Conservation (phyloP, 2,797 vertebrate genomes). For the Sphenopsis melanotis region DNA sequence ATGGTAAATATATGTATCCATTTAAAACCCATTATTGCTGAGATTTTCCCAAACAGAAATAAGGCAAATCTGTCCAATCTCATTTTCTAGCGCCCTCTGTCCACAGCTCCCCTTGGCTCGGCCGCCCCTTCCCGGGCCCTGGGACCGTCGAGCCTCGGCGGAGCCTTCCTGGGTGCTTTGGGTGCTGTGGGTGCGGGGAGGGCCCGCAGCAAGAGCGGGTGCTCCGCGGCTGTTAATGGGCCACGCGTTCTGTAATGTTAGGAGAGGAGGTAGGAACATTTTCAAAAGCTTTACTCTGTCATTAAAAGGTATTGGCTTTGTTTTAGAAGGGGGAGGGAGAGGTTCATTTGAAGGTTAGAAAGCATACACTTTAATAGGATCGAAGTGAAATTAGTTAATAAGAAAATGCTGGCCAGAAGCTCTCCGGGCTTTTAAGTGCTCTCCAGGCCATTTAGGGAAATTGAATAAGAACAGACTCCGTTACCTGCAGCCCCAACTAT, state of each 20-base stretch:
- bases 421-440: conserved; percentile 68
- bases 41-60: conserved; percentile 33
- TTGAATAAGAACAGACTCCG: conserved; percentile 29
- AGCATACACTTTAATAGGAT: conserved; percentile 66
- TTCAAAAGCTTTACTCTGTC: background rate
- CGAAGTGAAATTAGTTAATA: conserved; percentile 73
- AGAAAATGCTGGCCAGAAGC: conserved; percentile 63
- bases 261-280: background rate
- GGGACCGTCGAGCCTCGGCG: background rate
- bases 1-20: conserved; percentile 56
- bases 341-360: conserved; percentile 69
- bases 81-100: conserved; percentile 35
- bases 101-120: background rate
- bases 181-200: background rate
- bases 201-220: background rate
- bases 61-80: background rate
- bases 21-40: conserved; percentile 57
- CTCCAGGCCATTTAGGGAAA: conserved; percentile 65
- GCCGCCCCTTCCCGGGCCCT: background rate
- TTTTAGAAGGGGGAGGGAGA: conserved; percentile 23
- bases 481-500: conserved; percentile 51
- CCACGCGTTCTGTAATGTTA: background rate
- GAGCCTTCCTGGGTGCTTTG: background rate
- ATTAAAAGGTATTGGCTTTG: conserved; percentile 44
- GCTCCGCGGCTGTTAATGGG: background rate